phyloP scores from a whole-genome alignment of 2,113 vertebrate genomes.

The Arenaria interpres region DNA sequence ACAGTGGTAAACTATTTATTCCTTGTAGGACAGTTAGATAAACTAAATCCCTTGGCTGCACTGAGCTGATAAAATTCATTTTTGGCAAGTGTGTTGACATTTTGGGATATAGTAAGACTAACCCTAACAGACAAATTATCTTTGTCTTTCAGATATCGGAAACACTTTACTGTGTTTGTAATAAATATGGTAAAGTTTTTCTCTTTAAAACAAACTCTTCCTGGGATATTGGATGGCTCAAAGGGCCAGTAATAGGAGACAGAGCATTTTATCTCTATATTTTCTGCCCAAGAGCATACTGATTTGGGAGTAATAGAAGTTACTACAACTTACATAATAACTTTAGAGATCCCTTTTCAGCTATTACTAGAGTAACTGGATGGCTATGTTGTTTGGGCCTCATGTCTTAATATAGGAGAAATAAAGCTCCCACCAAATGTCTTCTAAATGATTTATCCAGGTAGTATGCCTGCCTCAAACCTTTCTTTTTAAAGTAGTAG shows the following conservation, averaged over 20 bases:
- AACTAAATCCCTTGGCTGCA: constrained; percentile 52
- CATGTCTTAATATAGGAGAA: not conserved
- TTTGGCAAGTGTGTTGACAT: constrained; percentile 52
- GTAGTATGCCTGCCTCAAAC: not conserved
- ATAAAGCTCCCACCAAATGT: not conserved
- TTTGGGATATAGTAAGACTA: constrained; percentile 21
- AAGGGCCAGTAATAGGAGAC: not conserved
- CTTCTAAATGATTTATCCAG: not conserved
- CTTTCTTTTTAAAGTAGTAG: not conserved
- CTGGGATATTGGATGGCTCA: not conserved
- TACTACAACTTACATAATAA: not conserved
- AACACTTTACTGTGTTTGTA: not conserved
- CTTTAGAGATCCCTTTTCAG: not conserved
- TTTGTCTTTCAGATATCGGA: constrained; percentile 35
- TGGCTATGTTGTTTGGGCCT: not conserved
- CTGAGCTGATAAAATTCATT: constrained; percentile 48
- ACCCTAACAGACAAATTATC: not conserved
- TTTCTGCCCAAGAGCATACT: not conserved
- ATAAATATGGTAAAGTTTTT: not conserved
- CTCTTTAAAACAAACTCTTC: not conserved
- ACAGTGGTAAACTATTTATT: constrained; percentile 64
- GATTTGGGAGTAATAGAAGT: not conserved
- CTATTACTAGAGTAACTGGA: not conserved
- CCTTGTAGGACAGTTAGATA: constrained; percentile 52
- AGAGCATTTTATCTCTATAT: not conserved